These are phyloP conservation scores for Cyanoderma ruficeps DNA, from an alignment of 2,113 vertebrate genomes.

Conservation along the genomic window DNA sequence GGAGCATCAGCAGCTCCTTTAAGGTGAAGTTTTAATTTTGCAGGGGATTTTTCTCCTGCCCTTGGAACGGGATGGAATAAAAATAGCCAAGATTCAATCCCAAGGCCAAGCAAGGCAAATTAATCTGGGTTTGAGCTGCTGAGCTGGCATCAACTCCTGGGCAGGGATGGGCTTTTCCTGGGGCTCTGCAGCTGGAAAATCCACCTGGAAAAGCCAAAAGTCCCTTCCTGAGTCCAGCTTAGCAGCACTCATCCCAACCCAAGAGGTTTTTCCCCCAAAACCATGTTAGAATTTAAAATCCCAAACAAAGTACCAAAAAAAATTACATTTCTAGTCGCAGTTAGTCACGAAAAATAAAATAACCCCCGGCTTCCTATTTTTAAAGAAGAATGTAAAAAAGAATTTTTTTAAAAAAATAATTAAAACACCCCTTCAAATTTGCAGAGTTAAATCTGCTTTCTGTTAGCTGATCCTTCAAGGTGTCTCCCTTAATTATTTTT, in stretches of 20 bases:
- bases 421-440: neutral
- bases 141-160: neutral
- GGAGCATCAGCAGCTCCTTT: neutral
- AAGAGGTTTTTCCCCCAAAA: neutral
- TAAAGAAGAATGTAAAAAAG: neutral
- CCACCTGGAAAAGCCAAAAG: neutral
- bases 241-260: neutral
- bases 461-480: neutral
- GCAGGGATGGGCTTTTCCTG: neutral
- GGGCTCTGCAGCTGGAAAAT: neutral
- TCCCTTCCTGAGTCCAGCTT: neutral
- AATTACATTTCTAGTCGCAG: neutral
- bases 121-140: neutral
- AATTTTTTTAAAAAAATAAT: neutral
- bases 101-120: neutral
- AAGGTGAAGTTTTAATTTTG: neutral
- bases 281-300: neutral
- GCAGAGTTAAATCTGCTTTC: neutral
- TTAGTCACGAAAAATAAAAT: neutral
- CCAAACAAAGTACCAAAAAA: neutral
- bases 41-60: neutral
- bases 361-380: neutral
- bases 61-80: neutral
- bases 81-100: slow-evolving; percentile 5
- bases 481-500: neutral